Conservation (phyloP, 2,113 vertebrate genomes). For the Actenoides lindsayi region DNA sequence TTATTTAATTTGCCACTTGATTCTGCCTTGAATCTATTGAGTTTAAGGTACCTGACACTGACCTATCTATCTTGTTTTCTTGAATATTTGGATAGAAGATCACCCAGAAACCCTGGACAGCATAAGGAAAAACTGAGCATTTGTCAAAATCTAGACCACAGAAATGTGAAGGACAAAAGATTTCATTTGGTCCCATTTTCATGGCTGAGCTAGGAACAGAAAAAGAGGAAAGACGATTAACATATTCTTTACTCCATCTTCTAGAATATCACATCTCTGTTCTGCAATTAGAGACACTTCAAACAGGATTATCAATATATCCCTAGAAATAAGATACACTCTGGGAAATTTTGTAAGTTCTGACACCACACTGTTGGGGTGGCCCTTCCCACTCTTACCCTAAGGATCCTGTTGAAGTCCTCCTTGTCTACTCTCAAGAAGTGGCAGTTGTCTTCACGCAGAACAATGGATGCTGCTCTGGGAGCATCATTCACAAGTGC, state of each 20-base stretch:
- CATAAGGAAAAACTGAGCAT: neutral
- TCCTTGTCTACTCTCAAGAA: conserved; percentile 98
- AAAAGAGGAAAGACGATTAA: neutral
- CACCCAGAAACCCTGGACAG: neutral
- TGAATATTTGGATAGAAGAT: neutral
- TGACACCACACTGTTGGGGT: fast-evolving
- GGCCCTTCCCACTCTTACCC: conserved; percentile 77
- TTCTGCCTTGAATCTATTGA: neutral
- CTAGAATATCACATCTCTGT: neutral
- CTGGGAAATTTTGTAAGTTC: neutral
- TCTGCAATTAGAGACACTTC: neutral
- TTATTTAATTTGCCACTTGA: neutral
- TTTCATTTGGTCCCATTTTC: neutral
- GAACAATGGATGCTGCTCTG: conserved; percentile 94
- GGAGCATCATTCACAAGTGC: conserved; percentile 97
- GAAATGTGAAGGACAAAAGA: neutral
- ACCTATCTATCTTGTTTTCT: neutral
- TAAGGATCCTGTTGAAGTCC: conserved; percentile 96
- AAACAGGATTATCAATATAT: neutral
- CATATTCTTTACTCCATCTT: neutral
- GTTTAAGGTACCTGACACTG: neutral
- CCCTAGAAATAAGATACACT: neutral
- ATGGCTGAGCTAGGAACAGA: neutral
- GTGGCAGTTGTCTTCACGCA: conserved; percentile 97
- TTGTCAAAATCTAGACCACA: neutral